Percentiles rank a stretch among this genome's conserved stretches.
Evolutionary conservation across 2,113 vertebrate genomes (phyloP).

Genomic region (Chloropsis cyanopogon): DNA sequence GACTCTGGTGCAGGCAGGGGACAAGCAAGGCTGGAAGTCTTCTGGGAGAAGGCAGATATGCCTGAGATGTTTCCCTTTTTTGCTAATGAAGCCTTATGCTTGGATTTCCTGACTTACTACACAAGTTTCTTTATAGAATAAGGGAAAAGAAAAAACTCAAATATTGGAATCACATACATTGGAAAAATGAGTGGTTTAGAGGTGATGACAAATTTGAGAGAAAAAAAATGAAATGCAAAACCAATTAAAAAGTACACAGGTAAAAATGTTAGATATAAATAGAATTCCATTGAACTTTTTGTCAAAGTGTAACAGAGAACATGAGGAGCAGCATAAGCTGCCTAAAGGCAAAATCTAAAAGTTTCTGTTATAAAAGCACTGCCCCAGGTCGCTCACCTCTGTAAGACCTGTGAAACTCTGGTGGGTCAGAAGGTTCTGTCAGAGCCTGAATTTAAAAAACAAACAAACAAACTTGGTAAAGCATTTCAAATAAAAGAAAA

Average conservation of each 20-base stretch:
- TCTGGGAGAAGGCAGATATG: not conserved
- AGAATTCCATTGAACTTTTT: not conserved
- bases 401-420: conserved; percentile 81
- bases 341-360: not conserved
- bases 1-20: not conserved
- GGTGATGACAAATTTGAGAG: not conserved
- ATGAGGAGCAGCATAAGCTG: not conserved
- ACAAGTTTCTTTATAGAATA: not conserved
- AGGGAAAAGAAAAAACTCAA: not conserved
- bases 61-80: not conserved
- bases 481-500: conserved; percentile 57
- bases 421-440: conserved; percentile 80
- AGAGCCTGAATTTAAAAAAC: not conserved
- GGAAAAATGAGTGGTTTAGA: not conserved
- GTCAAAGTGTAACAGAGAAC: not conserved
- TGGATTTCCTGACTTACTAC: not conserved
- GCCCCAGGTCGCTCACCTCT: conserved; percentile 71
- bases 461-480: conserved; percentile 46
- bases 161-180: not conserved
- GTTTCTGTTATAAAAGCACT: not conserved
- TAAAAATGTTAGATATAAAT: not conserved
- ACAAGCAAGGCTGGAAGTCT: not conserved
- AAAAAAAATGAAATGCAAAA: not conserved
- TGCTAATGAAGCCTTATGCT: not conserved
- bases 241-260: not conserved